Evolutionary conservation across 2,888 invertebrate genomes (phyloP), one percentile per base, ranked within the genome.

Genomic region (Polydrusus pterygomalis): DNA sequence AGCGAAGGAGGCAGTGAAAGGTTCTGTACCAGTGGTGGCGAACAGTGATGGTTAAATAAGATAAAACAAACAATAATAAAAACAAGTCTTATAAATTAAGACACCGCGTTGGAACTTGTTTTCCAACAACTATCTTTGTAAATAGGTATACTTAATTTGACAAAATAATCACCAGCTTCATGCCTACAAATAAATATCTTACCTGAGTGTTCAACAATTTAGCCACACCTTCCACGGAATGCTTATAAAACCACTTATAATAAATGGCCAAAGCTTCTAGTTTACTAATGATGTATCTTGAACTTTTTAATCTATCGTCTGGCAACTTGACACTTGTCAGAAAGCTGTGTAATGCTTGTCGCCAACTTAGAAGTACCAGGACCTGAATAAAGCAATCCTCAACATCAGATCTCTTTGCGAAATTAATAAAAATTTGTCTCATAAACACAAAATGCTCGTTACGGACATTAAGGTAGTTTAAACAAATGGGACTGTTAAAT

Each of bases 201-300:
- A 75, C 75, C 71, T 71, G 17, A n/a, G 20, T 18, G 7, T 54
- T n/a, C 10, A 71, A 69, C 8, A 75, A 45, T 13, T 77, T 25
- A 0, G 60, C 47, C 2, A 88, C 58, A 49, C 81, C 84, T 38
- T 84, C 83, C 1, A 93, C 82, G 25, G 92, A 86, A 86, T 91
- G 89, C 84, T 95, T 95, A 17, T 90, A 87, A 45, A 95, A 84
- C 95, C 95, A 95, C 85, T 92, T 93, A 81, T 91, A 93, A 83
- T 95, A 94, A 11, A 94, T 88, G 79, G 91, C 89, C 0, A 95
- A 60, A 5, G 65, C 17, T 60, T 78, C 71, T 45, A 74, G 38
- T 69, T 77, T 77, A 18, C 64, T 51, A 17, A 65, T 38, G 7
- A 71, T 20, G 8, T 49, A 38, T 30, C 63, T 38, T 10, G 65